Evolutionary conservation across 2,888 invertebrate species (phyloP).

Genomic region (Epirrhoe tristata): DNA sequence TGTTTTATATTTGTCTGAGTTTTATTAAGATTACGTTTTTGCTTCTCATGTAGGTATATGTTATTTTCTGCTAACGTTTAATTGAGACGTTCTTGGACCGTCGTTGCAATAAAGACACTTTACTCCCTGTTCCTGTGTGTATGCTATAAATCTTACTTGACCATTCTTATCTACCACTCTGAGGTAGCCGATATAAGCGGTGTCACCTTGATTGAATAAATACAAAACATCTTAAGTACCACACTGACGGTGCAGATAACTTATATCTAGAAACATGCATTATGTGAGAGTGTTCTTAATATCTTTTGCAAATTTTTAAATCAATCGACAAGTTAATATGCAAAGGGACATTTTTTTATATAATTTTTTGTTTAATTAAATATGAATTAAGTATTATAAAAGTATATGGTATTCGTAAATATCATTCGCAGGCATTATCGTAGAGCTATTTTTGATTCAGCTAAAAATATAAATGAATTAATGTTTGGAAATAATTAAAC

Average conservation of each 20-base stretch:
- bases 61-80: slow-evolving; percentile 46
- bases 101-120: slow-evolving; percentile 63
- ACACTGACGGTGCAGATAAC: slow-evolving; percentile 41
- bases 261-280: slow-evolving; percentile 45
- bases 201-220: slow-evolving; percentile 71
- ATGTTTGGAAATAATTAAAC: slow-evolving; percentile 47
- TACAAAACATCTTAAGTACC: slow-evolving; percentile 63
- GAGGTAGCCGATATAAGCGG: slow-evolving; percentile 76
- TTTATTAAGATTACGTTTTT: slow-evolving; percentile 11
- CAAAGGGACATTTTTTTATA: background rate
- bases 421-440: slow-evolving; percentile 13
- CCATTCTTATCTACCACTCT: slow-evolving; percentile 70
- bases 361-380: background rate
- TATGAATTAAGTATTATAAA: slow-evolving; percentile 5
- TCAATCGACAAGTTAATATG: background rate
- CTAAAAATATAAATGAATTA: slow-evolving; percentile 42
- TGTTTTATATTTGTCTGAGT: background rate
- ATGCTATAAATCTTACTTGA: slow-evolving; percentile 79
- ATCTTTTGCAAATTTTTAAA: slow-evolving; percentile 22
- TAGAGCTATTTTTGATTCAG: slow-evolving; percentile 29
- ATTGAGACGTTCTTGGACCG: slow-evolving; percentile 62
- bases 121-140: slow-evolving; percentile 59
- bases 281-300: slow-evolving; percentile 31
- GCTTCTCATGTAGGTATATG: background rate
- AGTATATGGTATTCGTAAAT: slow-evolving; percentile 24